phyloP scores from a whole-genome alignment of 2,888 invertebrate species.

The Pantelozetes paolii region DNA sequence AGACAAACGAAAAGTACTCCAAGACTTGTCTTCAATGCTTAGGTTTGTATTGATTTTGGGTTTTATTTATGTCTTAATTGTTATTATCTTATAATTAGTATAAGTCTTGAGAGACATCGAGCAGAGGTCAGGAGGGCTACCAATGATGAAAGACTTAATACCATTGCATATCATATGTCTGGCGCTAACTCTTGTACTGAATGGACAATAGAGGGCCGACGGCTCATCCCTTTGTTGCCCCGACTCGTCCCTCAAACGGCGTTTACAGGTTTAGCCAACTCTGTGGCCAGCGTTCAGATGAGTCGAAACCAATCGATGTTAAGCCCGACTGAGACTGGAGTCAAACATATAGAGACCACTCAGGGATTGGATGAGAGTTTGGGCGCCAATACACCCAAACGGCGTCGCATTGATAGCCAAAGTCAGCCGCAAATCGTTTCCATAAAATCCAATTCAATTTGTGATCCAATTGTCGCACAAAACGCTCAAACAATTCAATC shows the following conservation, averaged over 20 bases:
- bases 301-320: conserved; percentile 57
- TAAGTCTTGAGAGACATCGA: conserved; percentile 82
- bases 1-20: conserved; percentile 75
- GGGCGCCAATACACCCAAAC: not conserved
- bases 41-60: conserved; percentile 49
- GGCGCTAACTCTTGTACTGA: conserved; percentile 61
- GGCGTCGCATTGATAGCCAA: conserved; percentile 21
- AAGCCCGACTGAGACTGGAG: not conserved
- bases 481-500: not conserved
- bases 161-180: conserved; percentile 63
- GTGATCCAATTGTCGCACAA: not conserved
- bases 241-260: conserved; percentile 78
- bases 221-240: conserved; percentile 75
- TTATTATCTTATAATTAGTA: conserved; percentile 57
- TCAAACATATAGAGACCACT: not conserved
- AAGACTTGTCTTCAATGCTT: conserved; percentile 70
- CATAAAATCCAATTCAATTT: not conserved
- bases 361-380: not conserved
- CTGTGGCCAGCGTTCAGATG: conserved; percentile 64
- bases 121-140: conserved; percentile 86
- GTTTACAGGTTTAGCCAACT: conserved; percentile 76
- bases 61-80: conserved; percentile 4
- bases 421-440: conserved; percentile 15
- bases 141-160: conserved; percentile 81
- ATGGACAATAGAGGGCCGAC: conserved; percentile 82